Conservation (phyloP, 2,888 invertebrate species). For the Caenorhabditis sp. region DNA sequence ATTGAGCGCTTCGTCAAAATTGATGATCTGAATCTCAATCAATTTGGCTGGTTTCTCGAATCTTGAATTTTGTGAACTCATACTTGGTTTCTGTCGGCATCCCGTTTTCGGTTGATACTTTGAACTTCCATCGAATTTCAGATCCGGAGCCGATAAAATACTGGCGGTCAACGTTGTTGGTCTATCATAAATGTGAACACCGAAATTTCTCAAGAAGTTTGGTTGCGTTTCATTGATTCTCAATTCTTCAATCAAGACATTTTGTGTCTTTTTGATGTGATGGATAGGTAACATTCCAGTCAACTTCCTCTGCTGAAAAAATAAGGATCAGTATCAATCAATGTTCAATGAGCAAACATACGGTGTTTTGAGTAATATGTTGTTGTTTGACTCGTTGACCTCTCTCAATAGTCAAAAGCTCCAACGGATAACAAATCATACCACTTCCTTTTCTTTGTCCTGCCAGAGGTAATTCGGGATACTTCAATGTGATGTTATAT, state of each 20-base stretch:
- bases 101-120: background rate
- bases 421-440: conserved; percentile 28
- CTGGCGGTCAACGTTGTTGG: conserved; percentile 10
- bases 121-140: conserved; percentile 10
- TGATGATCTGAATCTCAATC: background rate
- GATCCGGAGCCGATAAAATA: conserved; percentile 12
- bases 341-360: background rate
- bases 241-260: conserved; percentile 5
- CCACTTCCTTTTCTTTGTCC: conserved; percentile 1
- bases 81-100: background rate
- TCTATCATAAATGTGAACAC: background rate
- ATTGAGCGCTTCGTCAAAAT: conserved; percentile 12
- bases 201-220: conserved; percentile 27
- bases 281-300: conserved; percentile 18
- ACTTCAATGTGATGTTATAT: conserved; percentile 25
- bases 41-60: conserved; percentile 15
- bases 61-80: background rate
- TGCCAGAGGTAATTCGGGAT: conserved; percentile 31
- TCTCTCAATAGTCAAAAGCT: conserved; percentile 21
- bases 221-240: conserved; percentile 20
- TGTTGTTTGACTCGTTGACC: conserved; percentile 37
- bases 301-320: conserved; percentile 19
- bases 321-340: background rate
- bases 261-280: conserved; percentile 8
- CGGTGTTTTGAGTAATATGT: conserved; percentile 13